A percentile compares a stretch with the other conserved stretches of the same genome.
phyloP scores from a whole-genome alignment of 2,888 invertebrate genomes.

The Subacronicta megacephala region DNA sequence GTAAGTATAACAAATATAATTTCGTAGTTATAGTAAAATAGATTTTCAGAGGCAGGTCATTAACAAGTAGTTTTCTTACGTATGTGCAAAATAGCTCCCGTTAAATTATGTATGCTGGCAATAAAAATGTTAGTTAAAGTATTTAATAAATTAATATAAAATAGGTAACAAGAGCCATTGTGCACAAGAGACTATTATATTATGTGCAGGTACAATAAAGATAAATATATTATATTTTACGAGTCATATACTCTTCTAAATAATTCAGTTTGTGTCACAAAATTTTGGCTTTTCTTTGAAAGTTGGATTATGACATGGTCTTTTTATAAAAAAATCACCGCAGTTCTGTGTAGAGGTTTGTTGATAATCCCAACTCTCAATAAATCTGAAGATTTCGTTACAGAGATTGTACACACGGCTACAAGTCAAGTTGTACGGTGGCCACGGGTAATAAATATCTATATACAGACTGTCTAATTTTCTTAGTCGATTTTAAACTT shows the following conservation, averaged over 20 bases:
- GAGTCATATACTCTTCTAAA: slow-evolving; percentile 33
- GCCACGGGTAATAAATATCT: too few relatives aligned
- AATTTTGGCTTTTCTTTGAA: slow-evolving; percentile 8
- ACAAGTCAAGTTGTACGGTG: too few relatives aligned
- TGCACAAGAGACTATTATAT: slow-evolving; percentile 29
- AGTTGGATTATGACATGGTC: slow-evolving; percentile 14
- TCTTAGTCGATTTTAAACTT: too few relatives aligned
- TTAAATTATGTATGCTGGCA: slow-evolving; percentile 13
- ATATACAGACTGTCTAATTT: too few relatives aligned
- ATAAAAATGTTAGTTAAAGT: slow-evolving; percentile 4
- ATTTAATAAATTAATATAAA: slow-evolving; percentile 18
- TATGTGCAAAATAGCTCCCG: slow-evolving; percentile 29
- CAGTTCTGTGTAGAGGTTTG: neutral
- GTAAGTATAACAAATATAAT: slow-evolving; percentile 41
- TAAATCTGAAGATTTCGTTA: slow-evolving; percentile 29
- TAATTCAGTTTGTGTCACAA: slow-evolving; percentile 26
- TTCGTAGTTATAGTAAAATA: slow-evolving; percentile 49
- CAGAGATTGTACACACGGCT: slow-evolving; percentile 6
- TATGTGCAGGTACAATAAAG: slow-evolving; percentile 49
- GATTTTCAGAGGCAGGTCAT: slow-evolving; percentile 53
- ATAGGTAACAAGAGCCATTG: slow-evolving; percentile 11
- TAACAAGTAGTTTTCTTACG: slow-evolving; percentile 45
- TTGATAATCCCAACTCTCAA: slow-evolving; percentile 8
- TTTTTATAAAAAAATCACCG: neutral
- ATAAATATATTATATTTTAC: slow-evolving; percentile 39